Evolutionary conservation across 2,113 vertebrate species (phyloP), one percentile per base, ranked within the genome.

Genomic region (Mormyrus iriodes): DNA sequence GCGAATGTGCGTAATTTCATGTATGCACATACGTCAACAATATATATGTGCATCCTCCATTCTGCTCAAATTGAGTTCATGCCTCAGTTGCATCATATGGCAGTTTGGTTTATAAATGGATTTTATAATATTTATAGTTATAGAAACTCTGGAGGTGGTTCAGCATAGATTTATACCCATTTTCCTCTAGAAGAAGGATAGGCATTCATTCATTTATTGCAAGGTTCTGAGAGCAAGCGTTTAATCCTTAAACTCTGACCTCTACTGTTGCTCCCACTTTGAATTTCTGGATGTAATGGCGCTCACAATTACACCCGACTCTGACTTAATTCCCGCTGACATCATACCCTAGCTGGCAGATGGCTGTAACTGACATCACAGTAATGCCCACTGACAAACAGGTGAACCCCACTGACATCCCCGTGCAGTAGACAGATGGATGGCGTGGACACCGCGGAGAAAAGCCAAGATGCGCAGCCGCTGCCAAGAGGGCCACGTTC

Each of bases 401-500:
- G 86, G 86, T 87, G 86, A 61, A 58, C 86, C 86, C 86, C 39
- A 53, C 53, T 61, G 55, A n/a, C 39, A 61, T 46, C 49, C 9
- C 35, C 27, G 52, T 21, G 17, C 13, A n/a, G 86, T n/a, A 87
- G 39, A 65, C 86, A 87, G 86, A 87, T 58, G 52, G 86, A 87
- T 21, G 42, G 24, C 52, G 12, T 13, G n/a, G 86, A 58, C 53
- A 87, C 58, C 39, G 39, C 15, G 17, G 9, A 21, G 27, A 85
- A 85, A 51, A 17, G 48, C 46, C 21, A 48, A 85, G 85, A 3
- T 27, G 19, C 27, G 6, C 27, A 2, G n/a, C 49, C 15, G 0
- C 17, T 35, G 49, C 82, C 82, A 48, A 84, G 82, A n/a, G 39
- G 42, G 35, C 2, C 21, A 0, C 3, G 0, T 39, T 84, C 21